These are phyloP conservation scores for Ganaspis sp. DNA, from an alignment of 1,140 invertebrate species.

Conservation along the genomic window DNA sequence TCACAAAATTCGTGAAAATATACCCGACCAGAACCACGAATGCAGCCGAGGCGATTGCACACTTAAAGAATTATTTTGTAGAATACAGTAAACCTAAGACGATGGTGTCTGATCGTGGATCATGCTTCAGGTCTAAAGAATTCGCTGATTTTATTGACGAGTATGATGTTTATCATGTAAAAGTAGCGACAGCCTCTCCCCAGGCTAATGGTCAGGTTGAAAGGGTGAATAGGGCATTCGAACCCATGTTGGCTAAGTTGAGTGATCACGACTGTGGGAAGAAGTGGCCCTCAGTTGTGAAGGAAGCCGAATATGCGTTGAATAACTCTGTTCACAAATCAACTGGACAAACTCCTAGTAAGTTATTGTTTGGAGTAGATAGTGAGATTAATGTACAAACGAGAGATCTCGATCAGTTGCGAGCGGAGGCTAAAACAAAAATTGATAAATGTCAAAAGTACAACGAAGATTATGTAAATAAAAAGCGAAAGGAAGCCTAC, in stretches of 20 bases:
- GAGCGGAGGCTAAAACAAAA: neutral
- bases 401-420: neutral
- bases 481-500: neutral
- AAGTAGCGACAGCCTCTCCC: constrained; percentile 35
- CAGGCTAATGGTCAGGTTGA: neutral
- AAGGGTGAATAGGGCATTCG: constrained; percentile 44
- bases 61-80: constrained; percentile 42
- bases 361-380: constrained; percentile 49
- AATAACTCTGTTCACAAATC: constrained; percentile 53
- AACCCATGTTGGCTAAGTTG: constrained; percentile 50
- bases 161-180: constrained; percentile 31
- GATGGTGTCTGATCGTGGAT: constrained; percentile 47
- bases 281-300: constrained; percentile 49
- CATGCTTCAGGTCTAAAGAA: constrained; percentile 42
- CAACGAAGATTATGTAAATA: neutral
- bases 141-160: constrained; percentile 45
- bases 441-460: neutral
- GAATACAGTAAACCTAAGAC: constrained; percentile 43
- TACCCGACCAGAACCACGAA: constrained; percentile 42
- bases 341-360: constrained; percentile 42
- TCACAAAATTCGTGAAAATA: constrained; percentile 36
- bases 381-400: neutral
- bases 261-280: constrained; percentile 14
- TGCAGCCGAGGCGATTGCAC: constrained; percentile 30
- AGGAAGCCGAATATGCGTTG: constrained; percentile 49